These are phyloP conservation scores for Paraescarpia echinospica DNA, from an alignment of 1,140 invertebrate genomes.

Conservation along the genomic window DNA sequence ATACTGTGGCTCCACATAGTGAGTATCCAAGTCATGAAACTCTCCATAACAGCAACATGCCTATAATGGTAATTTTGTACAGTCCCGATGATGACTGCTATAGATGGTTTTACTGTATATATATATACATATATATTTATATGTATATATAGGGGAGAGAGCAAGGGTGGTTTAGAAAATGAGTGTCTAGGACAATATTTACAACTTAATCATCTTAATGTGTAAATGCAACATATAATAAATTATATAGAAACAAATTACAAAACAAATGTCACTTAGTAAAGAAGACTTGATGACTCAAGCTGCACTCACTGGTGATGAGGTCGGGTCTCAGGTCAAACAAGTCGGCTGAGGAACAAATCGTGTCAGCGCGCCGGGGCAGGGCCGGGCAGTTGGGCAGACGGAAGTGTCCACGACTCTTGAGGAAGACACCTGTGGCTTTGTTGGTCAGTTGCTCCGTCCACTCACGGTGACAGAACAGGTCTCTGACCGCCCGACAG, in stretches of 20 bases:
- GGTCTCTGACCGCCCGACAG: constrained; percentile 83
- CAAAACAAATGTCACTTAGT: neutral
- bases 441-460: constrained; percentile 86
- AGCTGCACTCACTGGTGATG: constrained; percentile 68
- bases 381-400: constrained; percentile 82
- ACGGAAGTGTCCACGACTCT: constrained; percentile 77
- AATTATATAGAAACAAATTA: neutral
- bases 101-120: too few species aligned
- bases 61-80: too few species aligned
- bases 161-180: too few species aligned
- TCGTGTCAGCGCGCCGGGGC: constrained; percentile 68
- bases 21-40: too few species aligned
- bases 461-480: constrained; percentile 93
- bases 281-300: neutral
- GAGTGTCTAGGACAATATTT: neutral
- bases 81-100: too few species aligned
- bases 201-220: neutral
- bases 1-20: too few species aligned
- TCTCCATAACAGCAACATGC: too few species aligned
- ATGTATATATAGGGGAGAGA: too few species aligned
- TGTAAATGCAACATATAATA: neutral
- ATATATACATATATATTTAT: too few species aligned
- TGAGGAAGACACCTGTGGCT: constrained; percentile 72
- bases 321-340: constrained; percentile 76
- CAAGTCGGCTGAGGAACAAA: constrained; percentile 80